Evolutionary conservation across 2,888 invertebrate species (phyloP), one percentile per base, ranked within the genome.

Genomic region (Glaucopsyche alexis): DNA sequence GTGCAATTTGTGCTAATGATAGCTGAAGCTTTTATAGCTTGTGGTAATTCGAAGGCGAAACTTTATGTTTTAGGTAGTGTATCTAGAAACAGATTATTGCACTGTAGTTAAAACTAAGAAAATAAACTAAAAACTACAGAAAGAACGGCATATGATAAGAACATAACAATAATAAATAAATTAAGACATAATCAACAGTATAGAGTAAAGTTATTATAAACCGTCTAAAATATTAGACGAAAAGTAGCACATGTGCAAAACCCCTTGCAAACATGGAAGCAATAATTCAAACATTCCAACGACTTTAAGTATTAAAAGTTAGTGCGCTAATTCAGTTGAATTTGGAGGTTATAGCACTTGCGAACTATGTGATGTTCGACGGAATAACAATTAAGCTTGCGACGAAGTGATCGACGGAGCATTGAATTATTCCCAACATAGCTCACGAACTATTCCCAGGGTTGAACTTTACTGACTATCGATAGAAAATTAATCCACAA

Each of bases 231-330:
- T 1, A 29, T 29, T 29, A 29, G 29, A 29, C 29, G 29, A 29
- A 29, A 29, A 29, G 29, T 29, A 19, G 16, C 16, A 55, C 55
- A 19, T 55, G 55, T 55, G 65, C 40, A 65, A 40, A 29, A 3
- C 29, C 7, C 38, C 66, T 4, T 14, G n/a, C 13, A 60, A 60
- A 60, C 60, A 29, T 3, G 66, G 40, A 40, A 7, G 52, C 14
- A 50, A 67, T 38, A 29, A 49, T 47, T 14, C 49, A 69, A 69
- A 2, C 47, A 14, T 3, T 29, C 29, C 78, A 73, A 75, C 77
- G 76, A 83, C 79, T 81, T 78, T 77, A 80, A 84, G 84, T 85
- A 82, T 83, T 82, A 77, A 75, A 84, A 88, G 85, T 88, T 88
- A 81, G 81, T 79, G 82, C 81, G 83, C 84, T 82, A 82, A 85